These are phyloP conservation scores for Lepisosteus oculatus DNA, from an alignment of 2,113 vertebrate species.

Conservation along the genomic window DNA sequence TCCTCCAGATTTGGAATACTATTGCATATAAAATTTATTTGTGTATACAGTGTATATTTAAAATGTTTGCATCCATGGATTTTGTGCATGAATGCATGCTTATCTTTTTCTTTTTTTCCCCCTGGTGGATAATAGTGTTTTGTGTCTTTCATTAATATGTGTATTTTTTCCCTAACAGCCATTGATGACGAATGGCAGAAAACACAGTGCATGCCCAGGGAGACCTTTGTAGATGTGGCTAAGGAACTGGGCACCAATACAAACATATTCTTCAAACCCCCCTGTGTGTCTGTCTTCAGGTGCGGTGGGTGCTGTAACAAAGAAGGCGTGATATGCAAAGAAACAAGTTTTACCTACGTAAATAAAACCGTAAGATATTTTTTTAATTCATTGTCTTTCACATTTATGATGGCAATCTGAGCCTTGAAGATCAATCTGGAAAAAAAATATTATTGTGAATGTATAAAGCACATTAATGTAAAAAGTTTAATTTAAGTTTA, in stretches of 20 bases:
- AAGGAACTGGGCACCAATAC: constrained; percentile 83
- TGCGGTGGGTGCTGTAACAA: constrained; percentile 95
- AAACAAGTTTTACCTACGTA: constrained; percentile 81
- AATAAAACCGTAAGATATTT: constrained; percentile 84
- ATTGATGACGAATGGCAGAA: constrained; percentile 96
- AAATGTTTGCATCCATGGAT: background rate
- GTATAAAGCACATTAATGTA: too few relatives aligned
- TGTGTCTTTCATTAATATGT: too few relatives aligned
- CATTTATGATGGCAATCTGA: too few relatives aligned
- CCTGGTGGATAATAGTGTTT: too few relatives aligned
- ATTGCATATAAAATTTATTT: background rate
- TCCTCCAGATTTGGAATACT: background rate
- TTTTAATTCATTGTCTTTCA: background rate
- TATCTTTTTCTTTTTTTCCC: too few relatives aligned
- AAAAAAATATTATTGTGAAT: too few relatives aligned
- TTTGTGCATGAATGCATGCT: background rate
- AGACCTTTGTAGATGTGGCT: constrained; percentile 89
- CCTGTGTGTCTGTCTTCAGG: constrained; percentile 87
- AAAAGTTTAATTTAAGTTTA: too few relatives aligned
- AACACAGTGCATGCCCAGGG: constrained; percentile 90
- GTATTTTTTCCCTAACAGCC: constrained; percentile 58
- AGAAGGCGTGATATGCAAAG: constrained; percentile 82
- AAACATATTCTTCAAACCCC: constrained; percentile 91
- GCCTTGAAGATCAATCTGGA: too few relatives aligned
- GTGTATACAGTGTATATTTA: background rate